These are phyloP conservation scores for Meleagris gallopavo DNA, from an alignment of 2,113 vertebrate genomes.

Conservation along the genomic window DNA sequence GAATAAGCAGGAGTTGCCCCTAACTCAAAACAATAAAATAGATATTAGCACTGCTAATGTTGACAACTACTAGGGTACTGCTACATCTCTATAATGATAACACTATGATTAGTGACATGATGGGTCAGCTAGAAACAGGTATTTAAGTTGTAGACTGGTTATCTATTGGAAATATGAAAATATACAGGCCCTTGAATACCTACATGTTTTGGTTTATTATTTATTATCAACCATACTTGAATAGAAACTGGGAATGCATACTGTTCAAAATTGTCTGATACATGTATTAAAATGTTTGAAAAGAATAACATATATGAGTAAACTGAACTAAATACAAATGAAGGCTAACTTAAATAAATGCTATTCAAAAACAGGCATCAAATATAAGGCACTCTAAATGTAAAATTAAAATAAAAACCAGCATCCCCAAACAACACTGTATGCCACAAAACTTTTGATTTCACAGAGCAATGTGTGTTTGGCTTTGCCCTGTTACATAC, in stretches of 20 bases:
- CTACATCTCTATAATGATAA: slow-evolving; percentile 43
- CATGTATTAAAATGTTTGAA: slow-evolving; percentile 77
- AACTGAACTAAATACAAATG: slow-evolving; percentile 82
- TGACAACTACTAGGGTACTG: slow-evolving; percentile 13
- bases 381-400: slow-evolving; percentile 99
- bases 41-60: not conserved
- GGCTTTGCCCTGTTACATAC: slow-evolving; percentile 89
- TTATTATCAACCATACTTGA: slow-evolving; percentile 76
- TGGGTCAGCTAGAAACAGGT: slow-evolving; percentile 21
- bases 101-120: not conserved
- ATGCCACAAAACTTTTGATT: slow-evolving; percentile 77
- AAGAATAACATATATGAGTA: slow-evolving; percentile 79
- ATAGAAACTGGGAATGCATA: slow-evolving; percentile 79
- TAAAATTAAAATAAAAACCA: slow-evolving; percentile 86
- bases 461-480: slow-evolving; percentile 85
- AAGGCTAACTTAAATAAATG: slow-evolving; percentile 87
- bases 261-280: slow-evolving; percentile 77
- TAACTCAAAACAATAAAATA: not conserved
- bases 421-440: slow-evolving; percentile 79
- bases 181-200: slow-evolving; percentile 77
- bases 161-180: slow-evolving; percentile 50
- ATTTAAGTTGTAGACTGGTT: slow-evolving; percentile 37
- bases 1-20: not conserved
- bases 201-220: slow-evolving; percentile 76
- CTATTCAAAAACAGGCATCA: slow-evolving; percentile 96